Base-by-base conservation (phyloP, 2,113 vertebrate species). In the Corvus moneduloides region DNA sequence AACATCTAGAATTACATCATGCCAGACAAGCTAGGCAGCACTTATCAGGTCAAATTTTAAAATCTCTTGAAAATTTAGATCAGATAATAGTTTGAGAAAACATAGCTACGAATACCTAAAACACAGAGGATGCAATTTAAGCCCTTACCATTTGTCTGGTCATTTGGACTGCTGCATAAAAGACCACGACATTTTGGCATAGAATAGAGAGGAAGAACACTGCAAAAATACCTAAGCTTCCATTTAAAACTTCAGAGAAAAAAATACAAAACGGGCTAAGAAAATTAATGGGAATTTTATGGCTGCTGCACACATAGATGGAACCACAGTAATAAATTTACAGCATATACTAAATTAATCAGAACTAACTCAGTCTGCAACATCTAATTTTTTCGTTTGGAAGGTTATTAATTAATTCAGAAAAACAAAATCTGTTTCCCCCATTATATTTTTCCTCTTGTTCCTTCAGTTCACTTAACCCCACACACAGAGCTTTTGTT, bases 221-320 rank as follows among this genome's bases (percentile, higher is more conserved):
- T 52, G 44, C n/a, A 94, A 96, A 97, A 96, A 94, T 55, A 96
- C 58, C 56, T 74, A 92, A 78, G 61, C 56, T 91, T 96, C 83
- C 68, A 89, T 83, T 95, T 13, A 88, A 88, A 94, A 73, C 66
- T 95, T 97, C 96, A 96, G 18, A 97, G 87, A 96, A 92, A 54
- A 52, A 95, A 97, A 97, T 97, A 96, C 26, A 97, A 96, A 97
- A 96, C 19, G 21, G 86, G 98, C 97, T 97, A 97, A 93, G 92
- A 90, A 97, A 97, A 96, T 93, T 96, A 96, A 97, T 97, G 84
- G 84, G 74, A 97, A 97, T 95, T 92, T 97, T 96, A 98, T 94
- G 95, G 91, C 90, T 96, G 74, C 37, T 97, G 96, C 96, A 96
- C 94, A 33, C 24, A 27, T 37, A 89, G 87, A 93, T 71, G n/a